These are phyloP conservation scores for Schizaphis graminum DNA, from an alignment of 2,888 invertebrate genomes.

Conservation along the genomic window DNA sequence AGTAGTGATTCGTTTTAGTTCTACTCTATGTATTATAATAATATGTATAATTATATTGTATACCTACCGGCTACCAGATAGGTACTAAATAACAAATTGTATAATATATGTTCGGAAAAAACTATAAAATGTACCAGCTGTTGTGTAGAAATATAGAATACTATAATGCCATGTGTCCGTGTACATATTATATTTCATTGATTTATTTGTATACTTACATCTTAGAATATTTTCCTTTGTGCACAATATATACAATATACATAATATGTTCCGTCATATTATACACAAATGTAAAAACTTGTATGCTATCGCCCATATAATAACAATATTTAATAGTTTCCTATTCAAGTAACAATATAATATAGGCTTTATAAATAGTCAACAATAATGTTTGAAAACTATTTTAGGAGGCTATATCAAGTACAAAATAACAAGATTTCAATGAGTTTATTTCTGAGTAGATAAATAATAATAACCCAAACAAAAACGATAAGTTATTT, in stretches of 20 bases:
- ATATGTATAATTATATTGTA: too few relatives aligned
- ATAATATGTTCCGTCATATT: background rate
- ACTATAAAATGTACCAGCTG: background rate
- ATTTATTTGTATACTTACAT: background rate
- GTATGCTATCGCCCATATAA: background rate
- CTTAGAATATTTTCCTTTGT: background rate
- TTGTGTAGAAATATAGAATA: background rate
- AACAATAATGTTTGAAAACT: background rate
- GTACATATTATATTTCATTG: background rate
- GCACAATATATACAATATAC: background rate
- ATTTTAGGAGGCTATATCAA: background rate
- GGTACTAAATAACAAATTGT: background rate
- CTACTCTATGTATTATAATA: background rate
- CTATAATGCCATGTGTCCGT: background rate
- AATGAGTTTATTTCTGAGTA: background rate
- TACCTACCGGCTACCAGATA: background rate
- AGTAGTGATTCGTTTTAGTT: background rate
- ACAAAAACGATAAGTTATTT: background rate
- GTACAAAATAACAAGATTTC: background rate
- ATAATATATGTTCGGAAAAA: background rate
- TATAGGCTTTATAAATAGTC: background rate
- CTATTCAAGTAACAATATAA: background rate
- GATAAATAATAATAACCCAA: background rate
- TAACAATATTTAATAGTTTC: background rate
- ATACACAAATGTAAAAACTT: background rate